These are phyloP conservation scores for Taenioides sp. DNA, from an alignment of 2,797 vertebrate genomes.

Conservation along the genomic window DNA sequence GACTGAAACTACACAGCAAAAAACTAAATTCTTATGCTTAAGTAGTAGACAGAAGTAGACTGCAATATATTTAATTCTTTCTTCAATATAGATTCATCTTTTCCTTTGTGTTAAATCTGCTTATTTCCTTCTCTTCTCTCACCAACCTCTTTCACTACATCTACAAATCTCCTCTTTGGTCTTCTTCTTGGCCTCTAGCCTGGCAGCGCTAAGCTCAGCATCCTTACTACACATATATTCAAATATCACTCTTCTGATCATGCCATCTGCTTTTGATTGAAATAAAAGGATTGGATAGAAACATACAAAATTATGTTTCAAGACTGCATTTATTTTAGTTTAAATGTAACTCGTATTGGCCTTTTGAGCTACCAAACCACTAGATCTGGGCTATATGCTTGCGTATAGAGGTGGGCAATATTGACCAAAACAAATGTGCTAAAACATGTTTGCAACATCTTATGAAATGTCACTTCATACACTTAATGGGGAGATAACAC, in stretches of 20 bases:
- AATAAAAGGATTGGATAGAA: not conserved
- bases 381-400: too few species aligned
- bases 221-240: conserved; percentile 1
- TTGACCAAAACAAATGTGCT: too few species aligned
- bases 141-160: not conserved
- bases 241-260: not conserved
- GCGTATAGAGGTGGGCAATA: not conserved
- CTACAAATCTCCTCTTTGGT: conserved; percentile 15
- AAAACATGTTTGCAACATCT: too few species aligned
- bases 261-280: not conserved
- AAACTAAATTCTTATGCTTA: not conserved
- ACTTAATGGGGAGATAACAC: too few species aligned
- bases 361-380: not conserved
- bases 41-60: too few species aligned
- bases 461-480: too few species aligned
- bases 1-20: not conserved
- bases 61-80: too few species aligned
- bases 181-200: not conserved
- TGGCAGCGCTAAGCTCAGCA: not conserved
- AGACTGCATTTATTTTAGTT: not conserved
- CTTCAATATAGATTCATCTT: not conserved
- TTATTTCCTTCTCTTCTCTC: not conserved
- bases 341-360: not conserved
- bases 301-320: not conserved
- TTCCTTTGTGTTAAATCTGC: not conserved